Evolutionary conservation across 2,797 vertebrate genomes (phyloP).

Genomic region (Graptemys geographica): DNA sequence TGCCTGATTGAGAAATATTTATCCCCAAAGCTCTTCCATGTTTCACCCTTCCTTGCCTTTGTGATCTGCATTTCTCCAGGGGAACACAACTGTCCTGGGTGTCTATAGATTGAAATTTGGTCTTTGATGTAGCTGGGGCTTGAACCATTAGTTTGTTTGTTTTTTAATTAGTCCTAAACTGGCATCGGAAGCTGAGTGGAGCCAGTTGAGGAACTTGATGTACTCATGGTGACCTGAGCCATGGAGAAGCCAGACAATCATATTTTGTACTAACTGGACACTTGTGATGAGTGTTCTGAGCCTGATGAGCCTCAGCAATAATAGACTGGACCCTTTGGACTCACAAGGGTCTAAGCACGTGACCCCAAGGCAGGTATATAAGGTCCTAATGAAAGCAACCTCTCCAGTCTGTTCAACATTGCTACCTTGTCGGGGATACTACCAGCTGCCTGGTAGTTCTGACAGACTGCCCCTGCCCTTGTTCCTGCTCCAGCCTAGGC

Average conservation of each 20-base stretch:
- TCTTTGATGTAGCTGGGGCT: background rate
- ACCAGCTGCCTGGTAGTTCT: no score
- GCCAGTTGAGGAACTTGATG: background rate
- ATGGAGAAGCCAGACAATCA: background rate
- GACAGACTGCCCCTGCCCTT: no score
- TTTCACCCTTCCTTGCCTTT: slow-evolving; percentile 4
- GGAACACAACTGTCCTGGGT: background rate
- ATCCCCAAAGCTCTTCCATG: background rate
- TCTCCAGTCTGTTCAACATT: background rate
- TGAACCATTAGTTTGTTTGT: no score
- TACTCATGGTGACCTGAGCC: background rate
- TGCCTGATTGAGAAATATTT: background rate
- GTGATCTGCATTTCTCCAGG: background rate
- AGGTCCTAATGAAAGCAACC: background rate
- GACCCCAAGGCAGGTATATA: background rate
- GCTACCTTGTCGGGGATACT: background rate
- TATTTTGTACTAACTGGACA: background rate
- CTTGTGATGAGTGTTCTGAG: background rate
- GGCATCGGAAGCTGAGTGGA: slow-evolving; percentile 41
- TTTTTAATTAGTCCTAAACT: slow-evolving; percentile 11
- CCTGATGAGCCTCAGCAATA: background rate
- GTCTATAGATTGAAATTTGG: background rate
- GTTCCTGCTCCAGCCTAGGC: no score
- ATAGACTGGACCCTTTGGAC: background rate
- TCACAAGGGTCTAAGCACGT: background rate